A percentile compares a stretch with the other conserved stretches of the same genome.
These are phyloP conservation scores for Chironomus striatipennis DNA, from an alignment of 1,140 invertebrate species.

Conservation along the genomic window DNA sequence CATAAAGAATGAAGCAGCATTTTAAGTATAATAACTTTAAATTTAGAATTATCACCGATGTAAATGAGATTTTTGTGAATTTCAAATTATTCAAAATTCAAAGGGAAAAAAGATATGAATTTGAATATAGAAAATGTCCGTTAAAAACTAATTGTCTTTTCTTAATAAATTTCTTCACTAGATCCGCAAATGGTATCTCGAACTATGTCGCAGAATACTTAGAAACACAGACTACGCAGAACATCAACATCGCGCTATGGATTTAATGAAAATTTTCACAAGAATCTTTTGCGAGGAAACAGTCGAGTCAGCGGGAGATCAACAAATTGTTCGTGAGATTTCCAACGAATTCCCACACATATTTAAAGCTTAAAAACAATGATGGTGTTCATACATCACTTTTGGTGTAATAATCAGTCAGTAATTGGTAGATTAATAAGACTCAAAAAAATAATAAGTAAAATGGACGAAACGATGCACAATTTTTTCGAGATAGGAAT, in stretches of 20 bases:
- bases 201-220: constrained; percentile 65
- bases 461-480: too few species aligned
- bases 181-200: constrained; percentile 63
- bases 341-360: constrained; percentile 76
- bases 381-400: not conserved
- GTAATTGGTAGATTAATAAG: not conserved
- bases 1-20: too few species aligned
- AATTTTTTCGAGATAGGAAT: too few species aligned
- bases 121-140: too few species aligned
- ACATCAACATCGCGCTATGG: constrained; percentile 63
- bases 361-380: constrained; percentile 51
- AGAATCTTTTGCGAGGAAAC: constrained; percentile 76
- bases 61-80: too few species aligned
- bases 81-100: too few species aligned
- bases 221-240: constrained; percentile 66
- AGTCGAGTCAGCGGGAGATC: constrained; percentile 59
- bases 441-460: too few species aligned
- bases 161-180: constrained; percentile 38
- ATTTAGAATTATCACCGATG: too few species aligned
- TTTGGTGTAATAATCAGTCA: not conserved
- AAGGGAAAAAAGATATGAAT: too few species aligned
- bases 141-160: too few species aligned
- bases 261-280: constrained; percentile 70
- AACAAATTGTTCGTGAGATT: constrained; percentile 65
- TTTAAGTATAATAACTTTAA: too few species aligned